A percentile compares a stretch with the other conserved stretches of the same genome.
Evolutionary conservation across 2,113 vertebrate genomes (phyloP).

Genomic region (Myrmophylax atrothorax): DNA sequence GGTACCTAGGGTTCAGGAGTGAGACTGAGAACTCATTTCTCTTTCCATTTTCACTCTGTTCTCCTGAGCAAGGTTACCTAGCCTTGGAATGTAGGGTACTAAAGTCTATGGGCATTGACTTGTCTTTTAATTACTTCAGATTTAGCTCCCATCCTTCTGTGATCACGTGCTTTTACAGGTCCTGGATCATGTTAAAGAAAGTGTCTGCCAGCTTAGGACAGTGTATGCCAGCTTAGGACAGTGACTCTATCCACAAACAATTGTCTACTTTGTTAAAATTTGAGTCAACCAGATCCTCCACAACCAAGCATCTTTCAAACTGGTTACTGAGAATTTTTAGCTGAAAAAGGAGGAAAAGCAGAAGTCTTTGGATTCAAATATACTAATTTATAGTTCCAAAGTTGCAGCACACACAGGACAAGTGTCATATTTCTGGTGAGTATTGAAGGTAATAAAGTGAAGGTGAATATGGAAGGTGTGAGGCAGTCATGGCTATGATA

Average conservation of each 20-base stretch:
- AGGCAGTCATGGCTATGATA: background rate
- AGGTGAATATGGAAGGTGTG: background rate
- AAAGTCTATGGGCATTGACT: background rate
- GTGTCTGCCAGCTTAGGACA: background rate
- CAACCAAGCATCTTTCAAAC: background rate
- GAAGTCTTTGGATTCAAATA: background rate
- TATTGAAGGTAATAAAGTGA: background rate
- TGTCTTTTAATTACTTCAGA: background rate
- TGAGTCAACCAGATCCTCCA: background rate
- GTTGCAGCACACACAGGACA: background rate
- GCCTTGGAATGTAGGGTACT: background rate
- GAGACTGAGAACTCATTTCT: background rate
- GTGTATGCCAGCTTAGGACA: background rate
- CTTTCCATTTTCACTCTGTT: background rate
- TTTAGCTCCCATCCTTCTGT: background rate
- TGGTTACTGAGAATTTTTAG: background rate
- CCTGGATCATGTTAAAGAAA: background rate
- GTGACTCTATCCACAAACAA: background rate
- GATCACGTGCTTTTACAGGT: background rate
- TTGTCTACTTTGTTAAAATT: background rate
- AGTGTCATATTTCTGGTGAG: background rate
- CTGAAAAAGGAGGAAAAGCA: background rate
- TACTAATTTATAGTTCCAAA: background rate
- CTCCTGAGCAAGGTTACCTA: background rate
- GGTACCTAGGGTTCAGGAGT: background rate